These are phyloP conservation scores for Euspilapteryx auroguttella DNA, from an alignment of 2,888 invertebrate genomes.

Conservation along the genomic window DNA sequence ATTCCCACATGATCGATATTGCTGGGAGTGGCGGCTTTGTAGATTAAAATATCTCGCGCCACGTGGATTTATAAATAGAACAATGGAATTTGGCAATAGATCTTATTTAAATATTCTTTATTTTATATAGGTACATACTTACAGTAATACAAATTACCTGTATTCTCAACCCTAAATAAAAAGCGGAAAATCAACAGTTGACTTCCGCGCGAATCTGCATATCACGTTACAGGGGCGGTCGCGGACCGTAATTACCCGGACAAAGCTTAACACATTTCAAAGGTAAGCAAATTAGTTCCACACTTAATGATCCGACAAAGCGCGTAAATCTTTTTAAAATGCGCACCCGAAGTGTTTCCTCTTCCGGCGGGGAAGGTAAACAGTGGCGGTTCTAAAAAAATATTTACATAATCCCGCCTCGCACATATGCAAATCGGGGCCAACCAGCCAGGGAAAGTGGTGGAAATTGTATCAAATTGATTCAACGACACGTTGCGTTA, in stretches of 20 bases:
- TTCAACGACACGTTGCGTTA: slow-evolving; percentile 44
- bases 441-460: slow-evolving; percentile 41
- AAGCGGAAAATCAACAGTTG: slow-evolving; percentile 10
- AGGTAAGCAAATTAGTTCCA: slow-evolving; percentile 62
- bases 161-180: too few species aligned
- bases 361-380: slow-evolving; percentile 39
- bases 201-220: slow-evolving; percentile 34
- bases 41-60: too few species aligned
- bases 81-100: too few species aligned
- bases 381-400: slow-evolving; percentile 41
- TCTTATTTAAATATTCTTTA: too few species aligned
- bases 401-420: slow-evolving; percentile 53
- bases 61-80: too few species aligned
- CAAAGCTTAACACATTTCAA: slow-evolving; percentile 57
- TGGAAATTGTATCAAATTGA: slow-evolving; percentile 61
- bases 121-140: too few species aligned
- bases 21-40: too few species aligned
- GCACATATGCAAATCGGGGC: slow-evolving; percentile 46
- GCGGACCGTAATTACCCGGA: slow-evolving; percentile 46
- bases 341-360: slow-evolving; percentile 47
- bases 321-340: slow-evolving; percentile 60
- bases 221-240: slow-evolving; percentile 43
- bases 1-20: slow-evolving; percentile 59
- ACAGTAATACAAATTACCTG: too few species aligned
- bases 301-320: slow-evolving; percentile 60